Evolutionary conservation across 2,797 vertebrate genomes (phyloP), one percentile per base, ranked within the genome.

Genomic region (Hyperoplus immaculatus): DNA sequence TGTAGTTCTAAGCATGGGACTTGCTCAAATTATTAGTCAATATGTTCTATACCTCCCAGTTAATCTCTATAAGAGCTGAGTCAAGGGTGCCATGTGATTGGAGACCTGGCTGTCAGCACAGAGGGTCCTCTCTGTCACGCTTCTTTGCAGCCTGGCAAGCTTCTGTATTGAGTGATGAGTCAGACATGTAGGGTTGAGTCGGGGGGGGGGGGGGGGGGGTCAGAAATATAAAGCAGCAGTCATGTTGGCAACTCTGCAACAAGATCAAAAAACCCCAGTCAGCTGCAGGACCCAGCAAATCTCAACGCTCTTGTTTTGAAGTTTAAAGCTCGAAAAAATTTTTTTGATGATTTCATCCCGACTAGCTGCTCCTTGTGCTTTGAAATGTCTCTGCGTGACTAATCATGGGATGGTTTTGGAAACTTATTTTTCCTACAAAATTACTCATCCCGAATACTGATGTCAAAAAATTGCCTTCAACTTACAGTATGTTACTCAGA

Each of bases 131-230:
- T 71, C 80, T 42, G 74, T 80, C 74, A 83, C 75, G 76, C 68
- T 59, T 77, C 82, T 80, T 55, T 61, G 59, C 65, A 73, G 72
- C 49, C 46, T 72, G 82, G 82, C 75, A 79, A 79, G 69, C 29
- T 64, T 72, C 80, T 70, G 45, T 29, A 58, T 43, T 49, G 65
- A 78, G 64, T 77, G 81, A 88, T 89, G 84, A 88, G 78, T 87
- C 78, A 81, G 75, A 80, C 53, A 72, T 83, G 76, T 75, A 62
- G 73, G 29, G 81, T 58, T 78, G 57, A 78, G 67, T 74, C 69
- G 71, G 69, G 59, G 70, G 45, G 73, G 2, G 29, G 29, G 71
- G 69, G 56, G 70, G 45, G 73, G 29, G 29, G 67, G 80, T 85
- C 76, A 78, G 75, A 66, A 81, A 81, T 75, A 76, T 84, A 71